These are phyloP conservation scores for Eurystomus glaucurus DNA, from an alignment of 2,797 vertebrate genomes.

Conservation along the genomic window DNA sequence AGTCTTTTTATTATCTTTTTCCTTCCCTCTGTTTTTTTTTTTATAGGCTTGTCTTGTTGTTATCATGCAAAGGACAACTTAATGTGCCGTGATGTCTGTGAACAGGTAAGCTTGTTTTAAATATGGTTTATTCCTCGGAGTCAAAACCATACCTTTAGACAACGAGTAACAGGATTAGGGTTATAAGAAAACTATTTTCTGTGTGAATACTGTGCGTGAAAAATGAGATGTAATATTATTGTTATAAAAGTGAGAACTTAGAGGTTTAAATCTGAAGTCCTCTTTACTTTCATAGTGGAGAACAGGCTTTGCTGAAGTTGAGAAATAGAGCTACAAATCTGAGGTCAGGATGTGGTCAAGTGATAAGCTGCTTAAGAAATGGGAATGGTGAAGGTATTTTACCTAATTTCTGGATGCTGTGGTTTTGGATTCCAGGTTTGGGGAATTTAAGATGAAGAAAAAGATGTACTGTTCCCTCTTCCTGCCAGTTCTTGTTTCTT, in stretches of 20 bases:
- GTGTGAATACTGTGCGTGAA: not conserved
- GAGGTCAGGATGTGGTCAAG: not conserved
- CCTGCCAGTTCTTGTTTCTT: not conserved
- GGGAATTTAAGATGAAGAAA: not conserved
- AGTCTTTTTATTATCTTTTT: not conserved
- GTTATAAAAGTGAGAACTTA: not conserved
- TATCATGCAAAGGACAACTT: conserved; percentile 91
- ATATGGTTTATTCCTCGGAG: not conserved
- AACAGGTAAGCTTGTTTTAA: conserved; percentile 88
- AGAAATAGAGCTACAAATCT: not conserved
- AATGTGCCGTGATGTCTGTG: conserved; percentile 94
- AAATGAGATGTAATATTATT: not conserved
- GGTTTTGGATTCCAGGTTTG: not conserved
- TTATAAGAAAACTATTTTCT: not conserved
- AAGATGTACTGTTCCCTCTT: not conserved
- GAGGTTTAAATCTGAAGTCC: not conserved
- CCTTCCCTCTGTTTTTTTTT: not conserved
- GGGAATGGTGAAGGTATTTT: not conserved
- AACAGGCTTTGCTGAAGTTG: not conserved
- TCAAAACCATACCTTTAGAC: not conserved
- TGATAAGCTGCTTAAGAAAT: not conserved
- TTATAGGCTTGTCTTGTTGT: conserved; percentile 90
- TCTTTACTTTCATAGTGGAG: not conserved
- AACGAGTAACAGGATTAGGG: not conserved
- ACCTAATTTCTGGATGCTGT: not conserved